These are phyloP conservation scores for Zelostemma sp. DNA, from an alignment of 1,140 invertebrate species.

Conservation along the genomic window DNA sequence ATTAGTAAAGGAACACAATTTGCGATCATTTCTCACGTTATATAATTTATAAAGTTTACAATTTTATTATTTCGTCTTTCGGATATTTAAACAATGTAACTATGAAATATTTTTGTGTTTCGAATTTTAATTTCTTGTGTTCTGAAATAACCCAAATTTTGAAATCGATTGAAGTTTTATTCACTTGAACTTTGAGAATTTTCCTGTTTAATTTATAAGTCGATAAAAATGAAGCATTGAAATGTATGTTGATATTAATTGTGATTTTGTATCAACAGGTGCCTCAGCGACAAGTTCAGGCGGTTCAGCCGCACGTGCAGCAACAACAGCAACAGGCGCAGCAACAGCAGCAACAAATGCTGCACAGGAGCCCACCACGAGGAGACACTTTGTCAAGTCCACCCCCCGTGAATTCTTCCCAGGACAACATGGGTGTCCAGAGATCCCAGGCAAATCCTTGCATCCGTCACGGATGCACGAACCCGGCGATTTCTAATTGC, in stretches of 20 bases:
- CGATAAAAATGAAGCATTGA: not conserved
- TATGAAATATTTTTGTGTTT: no score
- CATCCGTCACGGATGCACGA: constrained; percentile 91
- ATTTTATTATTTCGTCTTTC: no score
- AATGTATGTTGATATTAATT: no score
- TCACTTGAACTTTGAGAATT: no score
- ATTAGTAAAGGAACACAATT: no score
- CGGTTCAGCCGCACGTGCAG: constrained; percentile 52
- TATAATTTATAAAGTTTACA: no score
- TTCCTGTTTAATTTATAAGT: no score
- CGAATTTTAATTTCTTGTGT: no score
- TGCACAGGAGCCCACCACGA: constrained; percentile 65
- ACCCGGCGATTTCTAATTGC: constrained; percentile 89
- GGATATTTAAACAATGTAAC: no score
- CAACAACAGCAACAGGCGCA: constrained; percentile 51
- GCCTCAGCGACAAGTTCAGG: constrained; percentile 63
- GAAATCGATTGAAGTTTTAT: no score
- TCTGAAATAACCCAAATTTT: no score
- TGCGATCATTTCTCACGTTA: no score
- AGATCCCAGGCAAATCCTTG: constrained; percentile 76
- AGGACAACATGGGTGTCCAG: constrained; percentile 69
- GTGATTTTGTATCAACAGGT: constrained; percentile 57
- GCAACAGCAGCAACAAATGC: constrained; percentile 61
- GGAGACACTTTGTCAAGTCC: constrained; percentile 61
- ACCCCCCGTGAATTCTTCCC: constrained; percentile 55